Percentiles rank a stretch among this genome's conserved stretches.
Evolutionary conservation across 2,888 invertebrate genomes (phyloP).

Genomic region (Malthinus seriepunctatus): DNA sequence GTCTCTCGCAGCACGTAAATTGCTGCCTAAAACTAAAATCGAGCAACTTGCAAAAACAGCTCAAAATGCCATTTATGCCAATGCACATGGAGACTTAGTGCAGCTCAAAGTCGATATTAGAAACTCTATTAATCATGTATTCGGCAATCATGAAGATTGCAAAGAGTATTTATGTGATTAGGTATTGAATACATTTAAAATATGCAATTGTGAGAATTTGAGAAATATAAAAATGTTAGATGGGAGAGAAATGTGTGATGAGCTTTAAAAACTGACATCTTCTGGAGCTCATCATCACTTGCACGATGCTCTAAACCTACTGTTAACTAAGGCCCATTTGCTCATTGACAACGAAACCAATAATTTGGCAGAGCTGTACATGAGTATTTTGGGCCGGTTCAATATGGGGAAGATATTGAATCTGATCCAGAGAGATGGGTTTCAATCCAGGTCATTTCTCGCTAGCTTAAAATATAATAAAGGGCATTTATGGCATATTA

Average conservation of each 20-base stretch:
- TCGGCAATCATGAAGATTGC: conserved; percentile 36
- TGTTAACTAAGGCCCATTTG: conserved; percentile 25
- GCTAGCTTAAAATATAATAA: too few species aligned
- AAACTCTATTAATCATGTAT: conserved; percentile 37
- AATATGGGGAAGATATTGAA: too few species aligned
- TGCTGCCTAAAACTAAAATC: background rate
- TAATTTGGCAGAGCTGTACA: conserved; percentile 41
- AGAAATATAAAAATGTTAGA: too few species aligned
- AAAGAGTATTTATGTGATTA: too few species aligned
- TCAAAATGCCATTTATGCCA: background rate
- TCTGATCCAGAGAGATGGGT: too few species aligned
- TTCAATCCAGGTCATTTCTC: too few species aligned
- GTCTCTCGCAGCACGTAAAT: background rate
- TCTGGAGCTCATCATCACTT: too few species aligned
- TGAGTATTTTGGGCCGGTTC: conserved; percentile 42
- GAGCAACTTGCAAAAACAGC: background rate
- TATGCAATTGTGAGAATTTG: too few species aligned
- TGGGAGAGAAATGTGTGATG: background rate
- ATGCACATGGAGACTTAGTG: conserved; percentile 5
- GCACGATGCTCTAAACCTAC: background rate
- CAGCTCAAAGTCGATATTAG: conserved; percentile 24
- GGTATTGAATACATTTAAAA: too few species aligned
- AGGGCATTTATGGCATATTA: too few species aligned
- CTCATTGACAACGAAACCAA: conserved; percentile 38
- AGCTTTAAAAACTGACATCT: background rate